Evolutionary conservation across 2,797 vertebrate species (phyloP).

Genomic region (Urosaurus nigricauda): DNA sequence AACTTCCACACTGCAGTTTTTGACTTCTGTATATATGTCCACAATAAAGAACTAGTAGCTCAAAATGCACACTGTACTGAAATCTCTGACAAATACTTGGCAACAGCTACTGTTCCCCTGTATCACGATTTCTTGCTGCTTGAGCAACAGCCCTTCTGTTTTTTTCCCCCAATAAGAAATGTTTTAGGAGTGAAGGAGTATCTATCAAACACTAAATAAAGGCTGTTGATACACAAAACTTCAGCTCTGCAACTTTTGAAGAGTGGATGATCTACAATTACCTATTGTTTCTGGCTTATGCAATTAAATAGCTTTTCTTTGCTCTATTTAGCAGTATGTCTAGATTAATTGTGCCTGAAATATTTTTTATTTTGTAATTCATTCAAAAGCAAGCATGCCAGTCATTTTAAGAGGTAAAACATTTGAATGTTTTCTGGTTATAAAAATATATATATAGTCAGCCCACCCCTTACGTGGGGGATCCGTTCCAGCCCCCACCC

Average conservation of each 20-base stretch:
- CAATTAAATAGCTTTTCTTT: neutral
- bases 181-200: neutral
- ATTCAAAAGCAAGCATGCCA: neutral
- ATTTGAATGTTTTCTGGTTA: too few species aligned
- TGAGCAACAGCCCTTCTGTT: neutral
- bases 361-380: neutral
- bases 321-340: neutral
- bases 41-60: neutral
- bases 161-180: neutral
- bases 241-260: neutral
- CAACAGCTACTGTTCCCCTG: neutral
- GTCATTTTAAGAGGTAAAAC: neutral
- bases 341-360: neutral
- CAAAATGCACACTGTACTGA: neutral
- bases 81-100: neutral
- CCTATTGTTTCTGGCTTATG: neutral
- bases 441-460: too few species aligned
- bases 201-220: neutral
- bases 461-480: too few species aligned
- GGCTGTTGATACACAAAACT: neutral
- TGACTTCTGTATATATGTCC: neutral
- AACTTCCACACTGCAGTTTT: neutral
- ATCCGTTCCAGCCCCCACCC: too few species aligned
- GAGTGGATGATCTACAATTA: neutral
- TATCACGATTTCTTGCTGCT: neutral